Conservation (phyloP, 2,113 vertebrate genomes). For the Protobothrops mucrosquamatus region DNA sequence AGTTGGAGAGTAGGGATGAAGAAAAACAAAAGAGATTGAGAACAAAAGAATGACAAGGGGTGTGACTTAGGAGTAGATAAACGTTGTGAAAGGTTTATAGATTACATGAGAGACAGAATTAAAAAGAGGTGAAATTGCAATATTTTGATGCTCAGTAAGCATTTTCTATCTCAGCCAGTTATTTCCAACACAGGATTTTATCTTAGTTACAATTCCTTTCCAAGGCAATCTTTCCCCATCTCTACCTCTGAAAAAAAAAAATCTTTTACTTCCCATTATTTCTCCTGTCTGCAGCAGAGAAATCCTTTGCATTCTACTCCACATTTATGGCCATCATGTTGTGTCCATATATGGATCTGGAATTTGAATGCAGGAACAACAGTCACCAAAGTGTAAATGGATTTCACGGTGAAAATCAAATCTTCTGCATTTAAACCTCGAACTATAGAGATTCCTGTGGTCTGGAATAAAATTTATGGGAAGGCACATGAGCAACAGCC, state of each 20-base stretch:
- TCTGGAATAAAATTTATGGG: conserved; percentile 10
- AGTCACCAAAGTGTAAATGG: not conserved
- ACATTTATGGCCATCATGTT: not conserved
- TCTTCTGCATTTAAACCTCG: conserved; percentile 4
- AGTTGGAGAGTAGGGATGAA: not conserved
- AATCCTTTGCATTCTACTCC: not conserved
- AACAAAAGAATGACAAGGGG: not conserved
- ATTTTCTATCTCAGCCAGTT: not conserved
- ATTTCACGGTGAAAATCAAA: not conserved
- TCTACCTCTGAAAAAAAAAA: not conserved
- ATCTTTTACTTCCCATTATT: not conserved
- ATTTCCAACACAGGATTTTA: not conserved
- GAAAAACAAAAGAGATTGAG: not conserved
- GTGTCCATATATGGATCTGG: not conserved
- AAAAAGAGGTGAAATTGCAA: not conserved
- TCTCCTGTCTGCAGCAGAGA: not conserved
- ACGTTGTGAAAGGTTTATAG: not conserved
- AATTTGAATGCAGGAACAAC: not conserved
- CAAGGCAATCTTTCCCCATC: not conserved
- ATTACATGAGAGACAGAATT: not conserved
- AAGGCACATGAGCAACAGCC: not conserved
- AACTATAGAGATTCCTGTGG: not conserved
- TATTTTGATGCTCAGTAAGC: not conserved
- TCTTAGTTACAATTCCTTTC: not conserved
- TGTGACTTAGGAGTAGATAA: not conserved